These are phyloP conservation scores for Nyleta sp. DNA, from an alignment of 2,888 invertebrate genomes.

Conservation along the genomic window DNA sequence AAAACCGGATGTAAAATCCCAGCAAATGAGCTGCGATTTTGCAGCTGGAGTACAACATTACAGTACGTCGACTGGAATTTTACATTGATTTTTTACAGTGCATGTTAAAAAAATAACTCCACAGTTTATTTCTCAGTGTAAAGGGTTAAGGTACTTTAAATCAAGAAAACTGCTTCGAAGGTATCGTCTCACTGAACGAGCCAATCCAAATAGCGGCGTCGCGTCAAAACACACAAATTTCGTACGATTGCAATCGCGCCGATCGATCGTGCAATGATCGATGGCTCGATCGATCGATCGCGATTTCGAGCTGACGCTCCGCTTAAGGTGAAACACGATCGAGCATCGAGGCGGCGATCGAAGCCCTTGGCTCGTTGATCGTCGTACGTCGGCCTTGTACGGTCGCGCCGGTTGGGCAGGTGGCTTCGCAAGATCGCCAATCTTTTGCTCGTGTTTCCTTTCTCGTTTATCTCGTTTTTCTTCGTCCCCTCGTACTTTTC, in stretches of 20 bases:
- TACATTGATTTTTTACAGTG: too few relatives aligned
- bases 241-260: slow-evolving; percentile 5
- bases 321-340: slow-evolving; percentile 73
- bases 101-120: too few relatives aligned
- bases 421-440: slow-evolving; percentile 72
- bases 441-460: slow-evolving; percentile 68
- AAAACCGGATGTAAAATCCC: too few relatives aligned
- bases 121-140: too few relatives aligned
- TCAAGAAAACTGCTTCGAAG: too few relatives aligned
- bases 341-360: slow-evolving; percentile 69
- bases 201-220: slow-evolving; percentile 4
- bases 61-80: too few relatives aligned
- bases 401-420: slow-evolving; percentile 76
- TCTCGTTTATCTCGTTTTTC: slow-evolving; percentile 62
- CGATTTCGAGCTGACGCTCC: slow-evolving; percentile 69
- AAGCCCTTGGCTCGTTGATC: slow-evolving; percentile 66
- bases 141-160: too few relatives aligned
- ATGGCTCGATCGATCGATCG: slow-evolving; percentile 65
- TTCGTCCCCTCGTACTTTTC: slow-evolving; percentile 49
- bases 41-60: too few relatives aligned
- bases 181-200: neutral
- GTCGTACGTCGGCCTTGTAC: slow-evolving; percentile 78
- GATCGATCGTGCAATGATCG: slow-evolving; percentile 40
- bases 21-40: too few relatives aligned
- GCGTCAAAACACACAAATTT: slow-evolving; percentile 36